Evolutionary conservation across 1,140 invertebrate genomes (phyloP).

Genomic region (Drosophila chauvacae): DNA sequence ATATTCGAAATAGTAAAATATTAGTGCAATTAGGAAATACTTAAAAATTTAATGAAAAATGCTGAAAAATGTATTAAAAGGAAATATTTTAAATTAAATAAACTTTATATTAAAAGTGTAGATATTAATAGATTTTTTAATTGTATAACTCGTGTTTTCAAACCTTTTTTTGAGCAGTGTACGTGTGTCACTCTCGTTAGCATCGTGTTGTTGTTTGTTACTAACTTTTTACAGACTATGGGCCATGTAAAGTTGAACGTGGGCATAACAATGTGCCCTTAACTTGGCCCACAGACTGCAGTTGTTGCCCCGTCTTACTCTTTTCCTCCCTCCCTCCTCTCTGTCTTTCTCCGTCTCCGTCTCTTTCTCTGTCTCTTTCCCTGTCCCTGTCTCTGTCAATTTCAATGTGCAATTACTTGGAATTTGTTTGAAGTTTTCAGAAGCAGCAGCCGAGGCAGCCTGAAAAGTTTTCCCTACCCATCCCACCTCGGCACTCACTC

Average conservation of each 20-base stretch:
- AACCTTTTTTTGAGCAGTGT: background rate
- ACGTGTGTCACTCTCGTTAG: slow-evolving; percentile 39
- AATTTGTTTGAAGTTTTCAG: slow-evolving; percentile 76
- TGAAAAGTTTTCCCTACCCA: slow-evolving; percentile 50
- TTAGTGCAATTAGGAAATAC: background rate
- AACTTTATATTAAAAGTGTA: too few species aligned
- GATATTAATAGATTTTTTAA: background rate
- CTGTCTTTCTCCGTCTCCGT: background rate
- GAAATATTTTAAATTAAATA: background rate
- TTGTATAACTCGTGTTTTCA: too few species aligned
- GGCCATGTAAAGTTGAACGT: slow-evolving; percentile 59
- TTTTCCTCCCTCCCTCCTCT: background rate
- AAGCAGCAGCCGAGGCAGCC: slow-evolving; percentile 32
- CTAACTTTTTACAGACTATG: slow-evolving; percentile 50
- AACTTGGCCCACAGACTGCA: slow-evolving; percentile 50
- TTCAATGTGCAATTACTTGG: slow-evolving; percentile 78
- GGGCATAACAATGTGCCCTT: slow-evolving; percentile 63
- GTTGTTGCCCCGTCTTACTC: slow-evolving; percentile 6
- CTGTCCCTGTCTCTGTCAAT: slow-evolving; percentile 39
- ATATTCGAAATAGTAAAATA: background rate
- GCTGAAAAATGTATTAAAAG: too few species aligned
- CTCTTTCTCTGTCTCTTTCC: background rate
- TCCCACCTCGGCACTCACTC: background rate
- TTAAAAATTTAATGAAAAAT: rapidly evolving
- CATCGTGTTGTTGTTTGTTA: slow-evolving; percentile 47